Base-by-base conservation (phyloP, 2,888 invertebrate genomes). In the Polia nebulosa region DNA sequence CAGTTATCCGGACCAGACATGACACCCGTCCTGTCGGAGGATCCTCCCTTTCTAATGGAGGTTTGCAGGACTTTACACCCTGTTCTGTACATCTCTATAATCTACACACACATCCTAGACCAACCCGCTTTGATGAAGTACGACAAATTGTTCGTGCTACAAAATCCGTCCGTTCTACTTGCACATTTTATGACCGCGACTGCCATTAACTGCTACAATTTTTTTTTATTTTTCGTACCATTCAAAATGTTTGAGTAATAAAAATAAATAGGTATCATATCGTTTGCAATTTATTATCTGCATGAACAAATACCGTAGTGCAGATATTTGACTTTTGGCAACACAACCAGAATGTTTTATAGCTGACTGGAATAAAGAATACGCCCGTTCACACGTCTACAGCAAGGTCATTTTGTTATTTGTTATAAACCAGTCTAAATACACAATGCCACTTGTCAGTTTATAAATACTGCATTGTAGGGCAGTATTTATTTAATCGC, bases 381-480 rank as follows among this genome's bases (percentile, higher is more conserved):
- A 69, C 72, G 49, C 49, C 72, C 51, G 44, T 70, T 73, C 11
- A 52, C 69, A 72, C 63, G 44, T 73, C 73, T 61, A 29, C 13
- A 17, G 22, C 27, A 29, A 61, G 11, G 29, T 20, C 32, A 13
- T 58, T 53, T 22, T n/a, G 5, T 51, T 51, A 20, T 27, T 51
- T 51, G 25, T 27, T 29, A 20, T 13, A 22, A 15, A 29, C 15
- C 11, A n/a, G 25, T 25, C 17, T 47, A 22, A n/a, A 56, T 56
- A 9, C 17, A 22, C 29, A 25, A 58, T 58, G 25, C 32, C 47
- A 59, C 25, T 58, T 32, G 47, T 41, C 60, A 49, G 47, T 47
- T 59, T 41, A 15, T 22, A 67, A 71, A 39, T 20, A 36, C n/a
- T 58, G n/a, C 20, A 36, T 29, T 44, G 3, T 49, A 8, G 7